Base-by-base conservation (phyloP, 2,113 vertebrate genomes). In the Euleptes europaea region DNA sequence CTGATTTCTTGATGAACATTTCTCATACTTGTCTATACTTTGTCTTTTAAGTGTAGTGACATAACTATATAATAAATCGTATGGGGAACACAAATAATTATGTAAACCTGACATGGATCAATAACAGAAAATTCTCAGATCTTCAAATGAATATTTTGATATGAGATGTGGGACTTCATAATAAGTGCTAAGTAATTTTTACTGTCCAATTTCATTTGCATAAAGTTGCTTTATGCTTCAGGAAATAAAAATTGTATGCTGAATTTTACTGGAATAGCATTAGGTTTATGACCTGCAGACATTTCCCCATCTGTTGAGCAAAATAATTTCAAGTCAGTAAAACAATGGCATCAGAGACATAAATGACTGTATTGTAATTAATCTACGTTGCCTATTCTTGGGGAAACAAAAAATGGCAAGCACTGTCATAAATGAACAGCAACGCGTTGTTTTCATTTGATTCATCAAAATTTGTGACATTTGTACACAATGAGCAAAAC, bases 281-380 rank as follows among this genome's bases (percentile, higher is more conserved):
- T 95, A 93, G 87, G 84, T 94, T 95, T 96, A 94, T 93, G 91
- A 93, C 92, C 93, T 94, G 54, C 84, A 96, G 93, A 94, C 73
- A 91, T 95, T 90, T 88, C 7, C 26, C 89, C 94, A 94, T 95
- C 92, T 94, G 93, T 91, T 94, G 88, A 87, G 74, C 91, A 86
- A 89, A 94, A 93, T 86, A 93, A 85, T 17, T 92, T 95, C 93
- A 88, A 88, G 75, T 90, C 88, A 72, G 89, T 76, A 87, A 94
- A 87, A 85, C 12, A 91, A 88, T 83, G 88, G 31, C 74, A 91
- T 80, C 65, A 63, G 12, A 86, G 73, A 49, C 78, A 86, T 86
- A 91, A 95, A 93, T 90, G 54, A 94, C 19, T 89, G 5, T 88
- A 86, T 91, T 95, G 92, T 90, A 94, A 93, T 94, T 95, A 96